Base-by-base conservation (phyloP, 2,888 invertebrate genomes). In the Dusona sp. region DNA sequence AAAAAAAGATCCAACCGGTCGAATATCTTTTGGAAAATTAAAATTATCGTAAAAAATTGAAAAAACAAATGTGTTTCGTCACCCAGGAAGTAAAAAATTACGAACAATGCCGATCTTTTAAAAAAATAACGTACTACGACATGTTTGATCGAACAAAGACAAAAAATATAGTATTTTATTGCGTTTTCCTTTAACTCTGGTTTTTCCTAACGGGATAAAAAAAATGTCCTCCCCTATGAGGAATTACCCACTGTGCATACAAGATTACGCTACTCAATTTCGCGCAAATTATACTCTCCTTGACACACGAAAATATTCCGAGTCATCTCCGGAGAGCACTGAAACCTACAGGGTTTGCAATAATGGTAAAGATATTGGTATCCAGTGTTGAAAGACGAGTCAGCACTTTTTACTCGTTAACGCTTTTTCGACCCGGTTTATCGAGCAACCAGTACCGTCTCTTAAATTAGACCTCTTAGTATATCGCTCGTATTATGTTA, bases 301-400 rank as follows among this genome's bases (percentile, higher is more conserved):
- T 64, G 36, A 7, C 16, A 61, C 3, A 42, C 38, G 48, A 48
- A 48, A 77, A 45, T 77, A 45, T 78, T 54, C 64, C 67, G 72
- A 83, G 54, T 83, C 72, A 83, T 73, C 33, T 22, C 1, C 4
- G 45, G 19, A 36, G 67, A 42, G 16, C 42, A 54, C n/a, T n/a
- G 11, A 29, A 33, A 45, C n/a, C 42, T 65, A 29, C 65, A 57
- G 9, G 19, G 54, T 54, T 57, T 33, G 57, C 48, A 68, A 72
- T 72, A 79, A 42, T 48, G 3, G 29, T 11, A 16, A 33, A 36
- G 19, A 65, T 16, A 36, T 65, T 36, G 8, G 6, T 61, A 42
- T 11, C 9, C 16, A 16, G 16, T 16, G 16, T 45, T 45, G 16
- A 4, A 9, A 45, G 16, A 9, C 45, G 2, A 8, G 42, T 42